Conservation (phyloP, 2,888 invertebrate species). For the Conchocele bisecta region DNA sequence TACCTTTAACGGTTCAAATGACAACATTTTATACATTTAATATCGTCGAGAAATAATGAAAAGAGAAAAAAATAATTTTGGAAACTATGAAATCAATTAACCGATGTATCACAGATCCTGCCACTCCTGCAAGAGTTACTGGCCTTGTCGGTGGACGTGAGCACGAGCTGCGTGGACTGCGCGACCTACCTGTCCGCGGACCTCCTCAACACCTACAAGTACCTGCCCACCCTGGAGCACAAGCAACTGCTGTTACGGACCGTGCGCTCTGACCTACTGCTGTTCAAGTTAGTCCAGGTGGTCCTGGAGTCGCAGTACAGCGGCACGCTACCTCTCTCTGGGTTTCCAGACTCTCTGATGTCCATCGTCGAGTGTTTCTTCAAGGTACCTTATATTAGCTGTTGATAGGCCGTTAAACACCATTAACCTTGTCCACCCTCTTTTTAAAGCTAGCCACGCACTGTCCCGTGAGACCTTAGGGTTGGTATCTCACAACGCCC, state of each 20-base stretch:
- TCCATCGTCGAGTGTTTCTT: constrained; percentile 61
- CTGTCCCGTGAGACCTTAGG: too few species aligned
- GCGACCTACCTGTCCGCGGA: constrained; percentile 57
- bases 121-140: constrained; percentile 67
- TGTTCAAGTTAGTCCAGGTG: constrained; percentile 57
- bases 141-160: constrained; percentile 56
- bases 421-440: neutral
- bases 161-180: constrained; percentile 60
- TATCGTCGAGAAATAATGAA: too few species aligned
- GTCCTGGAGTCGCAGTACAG: constrained; percentile 62
- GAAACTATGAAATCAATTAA: too few species aligned
- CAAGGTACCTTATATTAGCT: constrained; percentile 21
- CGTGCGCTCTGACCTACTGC: constrained; percentile 58
- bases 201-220: constrained; percentile 59
- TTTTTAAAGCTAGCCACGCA: neutral
- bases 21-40: too few species aligned
- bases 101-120: too few species aligned
- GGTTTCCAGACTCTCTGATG: constrained; percentile 58
- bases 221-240: constrained; percentile 55
- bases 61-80: too few species aligned
- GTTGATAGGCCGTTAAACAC: neutral
- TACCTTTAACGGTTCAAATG: too few species aligned
- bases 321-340: constrained; percentile 43
- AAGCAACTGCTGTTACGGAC: constrained; percentile 63
- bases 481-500: too few species aligned